These are phyloP conservation scores for Stomorhina lunata DNA, from an alignment of 2,888 invertebrate genomes.

Conservation along the genomic window DNA sequence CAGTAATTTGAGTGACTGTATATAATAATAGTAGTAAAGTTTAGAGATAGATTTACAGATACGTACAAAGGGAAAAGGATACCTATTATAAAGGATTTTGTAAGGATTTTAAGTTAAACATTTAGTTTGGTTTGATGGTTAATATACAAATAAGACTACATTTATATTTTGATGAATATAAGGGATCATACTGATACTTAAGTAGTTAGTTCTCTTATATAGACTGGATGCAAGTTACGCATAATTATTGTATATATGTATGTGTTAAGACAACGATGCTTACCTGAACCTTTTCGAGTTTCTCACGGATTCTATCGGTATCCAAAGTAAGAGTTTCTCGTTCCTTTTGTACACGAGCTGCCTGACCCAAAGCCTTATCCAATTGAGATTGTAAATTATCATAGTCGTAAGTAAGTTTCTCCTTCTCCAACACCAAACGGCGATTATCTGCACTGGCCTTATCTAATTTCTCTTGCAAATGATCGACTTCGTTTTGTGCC, in stretches of 20 bases:
- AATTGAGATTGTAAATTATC: constrained; percentile 94
- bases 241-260: background rate
- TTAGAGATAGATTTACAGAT: too few relatives aligned
- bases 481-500: constrained; percentile 94
- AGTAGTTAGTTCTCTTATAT: background rate
- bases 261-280: constrained; percentile 45
- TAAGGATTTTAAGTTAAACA: background rate
- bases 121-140: background rate
- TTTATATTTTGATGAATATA: background rate
- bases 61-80: too few relatives aligned
- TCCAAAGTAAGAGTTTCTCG: constrained; percentile 91
- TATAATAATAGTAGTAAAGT: too few relatives aligned
- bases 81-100: too few relatives aligned
- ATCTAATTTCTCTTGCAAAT: constrained; percentile 92
- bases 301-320: constrained; percentile 91
- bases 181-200: background rate
- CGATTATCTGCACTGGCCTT: constrained; percentile 90
- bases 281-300: constrained; percentile 94
- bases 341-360: constrained; percentile 93
- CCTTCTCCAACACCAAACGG: constrained; percentile 89
- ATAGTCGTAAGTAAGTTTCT: constrained; percentile 94
- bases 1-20: too few relatives aligned
- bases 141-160: constrained; percentile 13
- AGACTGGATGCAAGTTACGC: background rate
- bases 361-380: constrained; percentile 93